Percentiles rank a stretch among this genome's conserved stretches.
These are phyloP conservation scores for Heterodera schachtii DNA, from an alignment of 1,140 invertebrate genomes.

Conservation along the genomic window DNA sequence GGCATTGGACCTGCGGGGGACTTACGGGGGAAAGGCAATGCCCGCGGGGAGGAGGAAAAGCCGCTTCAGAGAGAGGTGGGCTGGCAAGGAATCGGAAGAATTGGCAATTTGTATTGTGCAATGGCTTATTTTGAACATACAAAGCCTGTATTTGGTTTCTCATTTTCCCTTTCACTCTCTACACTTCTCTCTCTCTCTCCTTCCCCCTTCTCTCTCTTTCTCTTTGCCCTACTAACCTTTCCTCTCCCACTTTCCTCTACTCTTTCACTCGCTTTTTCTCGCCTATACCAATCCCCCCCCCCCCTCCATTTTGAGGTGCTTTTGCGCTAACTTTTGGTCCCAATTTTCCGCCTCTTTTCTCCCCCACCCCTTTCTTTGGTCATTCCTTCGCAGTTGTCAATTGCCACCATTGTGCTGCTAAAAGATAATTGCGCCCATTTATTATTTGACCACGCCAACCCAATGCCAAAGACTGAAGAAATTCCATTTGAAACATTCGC, in stretches of 20 bases:
- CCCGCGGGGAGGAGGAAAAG: background rate
- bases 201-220: background rate
- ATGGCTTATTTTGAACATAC: no score
- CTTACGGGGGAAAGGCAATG: background rate
- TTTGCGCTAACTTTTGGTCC: background rate
- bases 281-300: no score
- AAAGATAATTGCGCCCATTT: background rate
- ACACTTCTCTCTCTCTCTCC: background rate
- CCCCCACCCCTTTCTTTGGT: background rate
- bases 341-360: background rate
- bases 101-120: background rate
- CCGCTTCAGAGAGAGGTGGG: background rate
- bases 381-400: background rate
- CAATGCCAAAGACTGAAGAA: no score
- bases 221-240: background rate
- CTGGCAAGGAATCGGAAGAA: background rate
- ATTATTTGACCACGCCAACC: background rate
- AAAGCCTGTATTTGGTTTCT: background rate
- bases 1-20: background rate
- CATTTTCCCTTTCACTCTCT: background rate
- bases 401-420: background rate
- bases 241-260: no score
- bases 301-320: no score
- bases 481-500: no score
- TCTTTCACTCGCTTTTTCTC: no score